Evolutionary conservation across 2,888 invertebrate species (phyloP).

Genomic region (Tipula unca): DNA sequence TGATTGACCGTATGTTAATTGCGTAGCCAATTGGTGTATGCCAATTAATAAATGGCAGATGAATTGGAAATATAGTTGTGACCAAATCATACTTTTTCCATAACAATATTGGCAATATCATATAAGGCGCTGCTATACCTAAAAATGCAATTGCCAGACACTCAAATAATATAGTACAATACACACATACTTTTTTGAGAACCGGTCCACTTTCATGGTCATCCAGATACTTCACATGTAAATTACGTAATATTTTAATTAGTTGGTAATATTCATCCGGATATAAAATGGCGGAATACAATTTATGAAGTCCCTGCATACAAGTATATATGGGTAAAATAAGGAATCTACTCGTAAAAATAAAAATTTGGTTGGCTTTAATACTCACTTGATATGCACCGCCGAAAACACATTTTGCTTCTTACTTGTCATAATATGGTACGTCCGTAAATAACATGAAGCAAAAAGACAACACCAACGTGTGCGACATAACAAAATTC

Average conservation of each 20-base stretch:
- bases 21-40: neutral
- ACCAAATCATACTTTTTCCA: neutral
- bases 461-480: neutral
- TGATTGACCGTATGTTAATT: neutral
- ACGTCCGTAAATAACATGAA: neutral
- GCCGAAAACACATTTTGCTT: neutral
- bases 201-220: neutral
- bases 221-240: neutral
- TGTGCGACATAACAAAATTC: neutral
- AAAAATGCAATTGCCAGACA: neutral
- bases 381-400: neutral
- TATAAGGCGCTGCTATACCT: neutral
- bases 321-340: neutral
- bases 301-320: neutral
- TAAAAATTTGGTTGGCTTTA: neutral
- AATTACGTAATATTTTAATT: neutral
- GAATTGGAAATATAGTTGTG: neutral
- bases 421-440: neutral
- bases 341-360: neutral
- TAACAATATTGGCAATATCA: neutral
- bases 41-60: neutral
- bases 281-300: neutral
- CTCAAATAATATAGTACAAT: neutral
- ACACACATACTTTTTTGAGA: neutral
- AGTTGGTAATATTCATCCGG: neutral